A percentile compares a stretch with the other conserved stretches of the same genome.
Conservation (phyloP, 2,113 vertebrate genomes). For the Platichthys flesus region DNA sequence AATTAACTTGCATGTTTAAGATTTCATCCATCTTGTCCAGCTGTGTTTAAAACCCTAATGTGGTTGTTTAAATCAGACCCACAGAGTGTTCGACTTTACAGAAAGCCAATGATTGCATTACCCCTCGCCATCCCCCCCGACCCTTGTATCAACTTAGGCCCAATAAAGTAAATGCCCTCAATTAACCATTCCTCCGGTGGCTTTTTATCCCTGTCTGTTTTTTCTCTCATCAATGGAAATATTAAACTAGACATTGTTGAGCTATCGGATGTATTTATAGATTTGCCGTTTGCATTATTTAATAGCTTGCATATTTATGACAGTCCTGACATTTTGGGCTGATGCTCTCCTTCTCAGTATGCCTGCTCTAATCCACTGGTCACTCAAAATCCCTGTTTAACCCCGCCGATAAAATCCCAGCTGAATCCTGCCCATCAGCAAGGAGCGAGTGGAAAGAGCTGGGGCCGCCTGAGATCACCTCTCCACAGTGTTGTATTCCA, state of each 20-base stretch:
- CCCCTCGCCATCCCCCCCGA: not conserved
- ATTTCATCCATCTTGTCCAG: slow-evolving; percentile 54
- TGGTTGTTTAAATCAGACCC: slow-evolving; percentile 55
- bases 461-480: slow-evolving; percentile 41
- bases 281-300: not conserved
- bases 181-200: slow-evolving; percentile 54
- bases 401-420: slow-evolving; percentile 29
- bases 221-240: slow-evolving; percentile 49
- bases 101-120: slow-evolving; percentile 68
- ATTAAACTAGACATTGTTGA: not conserved
- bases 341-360: not conserved
- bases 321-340: slow-evolving; percentile 2
- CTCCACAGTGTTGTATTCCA: slow-evolving; percentile 47
- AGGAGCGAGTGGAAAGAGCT: slow-evolving; percentile 20
- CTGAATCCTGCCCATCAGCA: slow-evolving; percentile 30
- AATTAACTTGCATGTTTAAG: slow-evolving; percentile 53
- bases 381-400: slow-evolving; percentile 29
- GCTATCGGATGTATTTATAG: not conserved
- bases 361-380: slow-evolving; percentile 3
- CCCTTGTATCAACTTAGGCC: slow-evolving; percentile 37
- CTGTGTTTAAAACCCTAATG: slow-evolving; percentile 59
- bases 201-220: slow-evolving; percentile 34
- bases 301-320: slow-evolving; percentile 29
- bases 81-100: slow-evolving; percentile 40
- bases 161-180: slow-evolving; percentile 57